Percentiles rank a stretch among this genome's conserved stretches.
These are phyloP conservation scores for Micropoecilia bifurca DNA, from an alignment of 2,797 vertebrate genomes.

Conservation along the genomic window DNA sequence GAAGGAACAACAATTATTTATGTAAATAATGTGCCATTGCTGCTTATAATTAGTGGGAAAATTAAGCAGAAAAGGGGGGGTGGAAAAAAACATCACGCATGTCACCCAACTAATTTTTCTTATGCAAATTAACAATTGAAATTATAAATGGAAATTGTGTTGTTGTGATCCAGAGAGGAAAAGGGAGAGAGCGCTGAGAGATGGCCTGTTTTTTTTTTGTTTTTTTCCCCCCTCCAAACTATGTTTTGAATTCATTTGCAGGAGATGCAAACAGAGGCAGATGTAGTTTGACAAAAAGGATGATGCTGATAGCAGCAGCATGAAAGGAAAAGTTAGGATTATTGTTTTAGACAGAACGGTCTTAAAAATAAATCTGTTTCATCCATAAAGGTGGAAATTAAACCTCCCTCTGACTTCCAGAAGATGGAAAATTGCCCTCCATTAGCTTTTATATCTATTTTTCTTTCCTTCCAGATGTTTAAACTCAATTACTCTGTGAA, in stretches of 20 bases:
- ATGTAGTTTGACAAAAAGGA: conserved; percentile 82
- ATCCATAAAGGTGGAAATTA: conserved; percentile 32
- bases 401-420: conserved; percentile 13
- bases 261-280: conserved; percentile 72
- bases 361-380: conserved; percentile 37
- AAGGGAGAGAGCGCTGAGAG: conserved; percentile 78
- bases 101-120: conserved; percentile 96
- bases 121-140: conserved; percentile 99
- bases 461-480: neutral
- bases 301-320: conserved; percentile 71
- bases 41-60: conserved; percentile 96
- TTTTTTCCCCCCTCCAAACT: conserved; percentile 29
- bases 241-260: conserved; percentile 91
- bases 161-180: conserved; percentile 85
- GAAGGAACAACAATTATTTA: conserved; percentile 99
- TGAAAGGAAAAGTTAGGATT: conserved; percentile 54
- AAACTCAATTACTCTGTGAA: conserved; percentile 6
- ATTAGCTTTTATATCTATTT: conserved; percentile 8
- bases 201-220: conserved; percentile 67
- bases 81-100: conserved; percentile 86
- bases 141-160: conserved; percentile 99
- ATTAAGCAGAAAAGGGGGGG: conserved; percentile 81
- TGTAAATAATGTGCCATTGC: conserved; percentile 99
- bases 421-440: conserved; percentile 7
- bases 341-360: conserved; percentile 51